Base-by-base conservation (phyloP, 2,113 vertebrate species). In the Gila orcuttii region DNA sequence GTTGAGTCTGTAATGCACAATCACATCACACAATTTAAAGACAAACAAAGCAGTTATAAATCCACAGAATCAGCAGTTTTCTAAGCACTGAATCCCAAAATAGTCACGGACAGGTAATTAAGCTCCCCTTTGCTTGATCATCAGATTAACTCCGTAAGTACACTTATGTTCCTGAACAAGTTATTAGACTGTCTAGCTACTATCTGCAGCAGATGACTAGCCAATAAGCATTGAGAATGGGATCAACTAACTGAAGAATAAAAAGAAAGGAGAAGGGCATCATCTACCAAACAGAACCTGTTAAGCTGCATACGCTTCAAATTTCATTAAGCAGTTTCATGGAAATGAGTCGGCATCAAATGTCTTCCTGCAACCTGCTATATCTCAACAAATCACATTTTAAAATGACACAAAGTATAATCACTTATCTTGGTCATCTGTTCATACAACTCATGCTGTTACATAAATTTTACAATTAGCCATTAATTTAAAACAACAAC, bases 141-240 rank as follows among this genome's bases (percentile, higher is more conserved):
- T 73, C 21, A n/a, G 36, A 12, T 42, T 9, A 73, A 73, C 3
- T 71, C 8, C 6, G 12, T 42, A 73, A 42, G 69, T n/a, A n/a
- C 39, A 75, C n/a, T 60, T 42, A 13, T 19, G 7, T 47, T 33
- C 15, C 25, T 42, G 69, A 74, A 11, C 13, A 87, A 50, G 50
- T 87, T 45, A 31, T 8, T 88, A 66, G 62, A 28, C 60, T 36
- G 79, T 42, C 28, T 2, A 42, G 39, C 39, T 2, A 57, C 52
- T 7, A 21, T 6, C 1, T 28, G 9, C 68, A 25, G 66, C 21
- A n/a, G 8, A 55, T 83, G 11, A 83, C n/a, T 1, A 19, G 68
- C 64, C 84, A 83, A 23, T 79, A 59, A 33, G 47, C 47, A 28
- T 86, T 47, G 69, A 28, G 21, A 57, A 87, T 82, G 47, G 33